These are phyloP conservation scores for Cebidichthys violaceus DNA, from an alignment of 2,113 vertebrate genomes.

Conservation along the genomic window DNA sequence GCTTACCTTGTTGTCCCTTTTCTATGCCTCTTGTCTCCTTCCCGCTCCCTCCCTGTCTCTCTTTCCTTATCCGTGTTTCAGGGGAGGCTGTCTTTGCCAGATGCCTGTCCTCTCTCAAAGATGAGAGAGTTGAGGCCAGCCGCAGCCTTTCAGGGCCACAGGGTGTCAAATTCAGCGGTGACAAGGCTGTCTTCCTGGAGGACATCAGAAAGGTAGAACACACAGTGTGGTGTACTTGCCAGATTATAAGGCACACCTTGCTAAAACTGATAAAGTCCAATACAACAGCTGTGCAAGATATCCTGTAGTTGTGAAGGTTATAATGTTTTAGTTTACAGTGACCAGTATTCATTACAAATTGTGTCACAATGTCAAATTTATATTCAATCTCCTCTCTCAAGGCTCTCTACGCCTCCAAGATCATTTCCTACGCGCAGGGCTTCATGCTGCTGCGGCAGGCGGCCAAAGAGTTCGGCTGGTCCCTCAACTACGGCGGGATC, in stretches of 20 bases:
- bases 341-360: background rate
- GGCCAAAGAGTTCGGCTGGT: slow-evolving; percentile 94
- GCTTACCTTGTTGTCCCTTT: slow-evolving; percentile 24
- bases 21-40: background rate
- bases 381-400: slow-evolving; percentile 58
- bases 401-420: slow-evolving; percentile 98
- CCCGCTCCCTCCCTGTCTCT: background rate
- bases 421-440: slow-evolving; percentile 97
- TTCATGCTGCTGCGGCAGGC: slow-evolving; percentile 98
- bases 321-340: background rate
- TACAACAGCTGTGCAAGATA: background rate
- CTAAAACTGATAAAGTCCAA: background rate
- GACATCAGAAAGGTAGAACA: slow-evolving; percentile 92
- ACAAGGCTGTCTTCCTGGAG: slow-evolving; percentile 91
- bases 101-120: slow-evolving; percentile 96
- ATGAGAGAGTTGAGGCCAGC: slow-evolving; percentile 91
- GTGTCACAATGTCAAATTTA: background rate
- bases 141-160: slow-evolving; percentile 87
- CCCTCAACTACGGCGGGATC: slow-evolving; percentile 94
- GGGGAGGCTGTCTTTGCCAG: slow-evolving; percentile 98
- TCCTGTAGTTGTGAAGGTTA: background rate
- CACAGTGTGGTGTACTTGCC: background rate
- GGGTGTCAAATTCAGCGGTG: slow-evolving; percentile 80
- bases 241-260: background rate
- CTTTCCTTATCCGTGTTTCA: slow-evolving; percentile 58